Evolutionary conservation across 2,888 invertebrate genomes (phyloP).

Genomic region (Chrysotoxum bicinctum): DNA sequence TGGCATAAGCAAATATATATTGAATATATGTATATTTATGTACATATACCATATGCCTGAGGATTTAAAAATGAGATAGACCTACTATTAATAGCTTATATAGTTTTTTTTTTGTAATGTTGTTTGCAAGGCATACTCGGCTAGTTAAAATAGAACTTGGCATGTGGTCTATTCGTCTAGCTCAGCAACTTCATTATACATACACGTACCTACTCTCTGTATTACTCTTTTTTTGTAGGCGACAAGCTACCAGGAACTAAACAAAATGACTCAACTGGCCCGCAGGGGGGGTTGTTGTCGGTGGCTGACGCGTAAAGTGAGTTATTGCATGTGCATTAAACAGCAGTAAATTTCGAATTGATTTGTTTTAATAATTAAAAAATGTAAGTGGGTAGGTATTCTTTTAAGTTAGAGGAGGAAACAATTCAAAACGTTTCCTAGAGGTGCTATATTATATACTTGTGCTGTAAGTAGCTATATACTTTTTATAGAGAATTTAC

Average conservation of each 20-base stretch:
- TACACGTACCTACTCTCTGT: neutral
- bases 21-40: too few relatives aligned
- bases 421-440: neutral
- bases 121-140: too few relatives aligned
- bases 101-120: too few relatives aligned
- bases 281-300: neutral
- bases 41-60: neutral
- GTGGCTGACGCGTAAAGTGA: neutral
- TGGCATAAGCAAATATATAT: too few relatives aligned
- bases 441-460: neutral
- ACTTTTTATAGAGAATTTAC: neutral
- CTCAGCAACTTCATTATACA: neutral
- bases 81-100: neutral
- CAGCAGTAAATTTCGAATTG: constrained; percentile 21
- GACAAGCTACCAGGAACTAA: neutral
- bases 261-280: constrained; percentile 34
- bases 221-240: neutral
- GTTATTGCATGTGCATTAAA: constrained; percentile 10
- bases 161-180: constrained; percentile 23
- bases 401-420: neutral
- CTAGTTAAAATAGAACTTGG: constrained; percentile 8
- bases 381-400: neutral
- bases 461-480: neutral
- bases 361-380: constrained; percentile 2
- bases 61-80: neutral